Evolutionary conservation across 2,797 vertebrate species (phyloP).

Genomic region (Chloroceryle inda): DNA sequence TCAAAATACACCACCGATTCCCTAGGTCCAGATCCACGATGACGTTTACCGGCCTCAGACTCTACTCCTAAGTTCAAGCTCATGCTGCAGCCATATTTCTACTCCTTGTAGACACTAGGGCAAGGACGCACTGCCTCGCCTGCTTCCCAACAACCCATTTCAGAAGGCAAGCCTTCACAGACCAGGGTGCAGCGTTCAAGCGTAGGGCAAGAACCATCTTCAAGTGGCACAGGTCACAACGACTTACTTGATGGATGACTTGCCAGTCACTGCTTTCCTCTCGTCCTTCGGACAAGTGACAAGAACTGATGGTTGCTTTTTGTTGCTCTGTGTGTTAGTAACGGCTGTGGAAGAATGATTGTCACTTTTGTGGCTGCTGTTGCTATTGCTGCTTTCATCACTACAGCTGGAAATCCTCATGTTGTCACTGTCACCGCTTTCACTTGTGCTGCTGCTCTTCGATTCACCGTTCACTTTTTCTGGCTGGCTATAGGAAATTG

Average conservation of each 20-base stretch:
- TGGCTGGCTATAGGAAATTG: conserved; percentile 83
- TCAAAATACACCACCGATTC: not conserved
- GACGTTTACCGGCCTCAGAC: not conserved
- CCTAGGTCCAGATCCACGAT: accelerated
- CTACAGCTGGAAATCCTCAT: conserved; percentile 88
- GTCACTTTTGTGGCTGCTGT: conserved; percentile 92
- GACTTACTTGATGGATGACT: conserved; percentile 83
- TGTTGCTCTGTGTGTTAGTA: conserved; percentile 86
- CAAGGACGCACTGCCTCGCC: not conserved
- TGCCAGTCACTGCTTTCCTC: conserved; percentile 89
- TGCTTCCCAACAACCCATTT: too few species aligned
- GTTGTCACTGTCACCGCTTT: conserved; percentile 86
- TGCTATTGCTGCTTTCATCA: conserved; percentile 86
- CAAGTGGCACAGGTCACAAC: accelerated
- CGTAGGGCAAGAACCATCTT: accelerated
- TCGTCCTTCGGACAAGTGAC: conserved; percentile 87
- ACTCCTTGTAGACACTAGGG: not conserved
- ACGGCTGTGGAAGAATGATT: conserved; percentile 82
- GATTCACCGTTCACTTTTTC: conserved; percentile 86
- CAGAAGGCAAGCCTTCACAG: accelerated
- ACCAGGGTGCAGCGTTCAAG: accelerated
- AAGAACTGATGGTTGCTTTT: conserved; percentile 90
- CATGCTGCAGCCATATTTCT: not conserved
- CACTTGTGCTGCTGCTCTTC: conserved; percentile 86
- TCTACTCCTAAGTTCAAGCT: not conserved